Evolutionary conservation across 2,888 invertebrate species (phyloP).

Genomic region (Acutogordius australiensis): DNA sequence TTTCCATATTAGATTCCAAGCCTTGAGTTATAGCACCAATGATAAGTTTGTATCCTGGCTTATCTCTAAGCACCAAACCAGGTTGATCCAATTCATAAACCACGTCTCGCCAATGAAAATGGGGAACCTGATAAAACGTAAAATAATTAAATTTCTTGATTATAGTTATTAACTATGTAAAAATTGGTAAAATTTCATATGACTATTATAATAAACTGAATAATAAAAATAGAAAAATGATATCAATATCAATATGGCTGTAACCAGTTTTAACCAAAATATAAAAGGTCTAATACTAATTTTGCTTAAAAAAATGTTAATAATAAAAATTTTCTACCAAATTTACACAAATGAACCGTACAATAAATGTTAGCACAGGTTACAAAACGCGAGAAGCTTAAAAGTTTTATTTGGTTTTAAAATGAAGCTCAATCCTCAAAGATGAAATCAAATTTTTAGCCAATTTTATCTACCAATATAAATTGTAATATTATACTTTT

Average conservation of each 20-base stretch:
- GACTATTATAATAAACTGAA: background rate
- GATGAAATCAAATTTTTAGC: too few relatives aligned
- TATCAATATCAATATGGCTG: constrained; percentile 18
- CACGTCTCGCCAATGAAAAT: constrained; percentile 62
- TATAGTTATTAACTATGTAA: background rate
- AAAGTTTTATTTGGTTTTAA: too few relatives aligned
- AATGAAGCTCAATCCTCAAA: too few relatives aligned
- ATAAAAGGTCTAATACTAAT: too few relatives aligned
- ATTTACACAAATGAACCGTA: too few relatives aligned
- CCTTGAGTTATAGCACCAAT: constrained; percentile 52
- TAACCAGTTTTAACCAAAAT: too few relatives aligned
- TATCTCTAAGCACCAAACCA: constrained; percentile 57
- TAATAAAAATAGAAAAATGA: background rate
- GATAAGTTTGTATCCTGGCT: constrained; percentile 39
- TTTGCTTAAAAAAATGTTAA: too few relatives aligned
- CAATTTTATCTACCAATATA: too few relatives aligned
- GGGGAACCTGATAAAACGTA: constrained; percentile 19
- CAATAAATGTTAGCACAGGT: too few relatives aligned
- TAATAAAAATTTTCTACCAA: too few relatives aligned
- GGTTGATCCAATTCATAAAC: constrained; percentile 61
- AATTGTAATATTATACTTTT: too few relatives aligned
- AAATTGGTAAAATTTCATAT: background rate
- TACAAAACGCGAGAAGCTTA: too few relatives aligned
- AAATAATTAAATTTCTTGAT: background rate
- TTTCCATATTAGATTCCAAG: constrained; percentile 17